phyloP scores from a whole-genome alignment of 1,140 invertebrate species.

The Lineus longissimus region DNA sequence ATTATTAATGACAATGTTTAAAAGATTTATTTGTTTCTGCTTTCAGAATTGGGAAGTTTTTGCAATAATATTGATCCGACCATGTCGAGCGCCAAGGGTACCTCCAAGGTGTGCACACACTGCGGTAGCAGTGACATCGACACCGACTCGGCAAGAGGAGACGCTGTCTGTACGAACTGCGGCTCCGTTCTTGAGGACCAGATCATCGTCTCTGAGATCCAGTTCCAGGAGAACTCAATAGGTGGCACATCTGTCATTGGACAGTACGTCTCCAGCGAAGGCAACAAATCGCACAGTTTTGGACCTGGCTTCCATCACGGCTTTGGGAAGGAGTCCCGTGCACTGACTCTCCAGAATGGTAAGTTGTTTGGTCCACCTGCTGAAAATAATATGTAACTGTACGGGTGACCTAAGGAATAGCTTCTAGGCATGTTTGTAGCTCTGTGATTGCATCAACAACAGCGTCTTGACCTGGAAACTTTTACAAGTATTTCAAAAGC shows the following conservation, averaged over 20 bases:
- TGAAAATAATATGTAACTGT: too few relatives aligned
- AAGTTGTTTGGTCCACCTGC: conserved; percentile 19
- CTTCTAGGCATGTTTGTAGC: too few relatives aligned
- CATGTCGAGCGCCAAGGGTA: background rate
- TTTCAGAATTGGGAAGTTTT: too few relatives aligned
- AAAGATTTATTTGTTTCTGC: too few relatives aligned
- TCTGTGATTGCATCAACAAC: too few relatives aligned
- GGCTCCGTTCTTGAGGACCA: conserved; percentile 93
- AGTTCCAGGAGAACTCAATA: conserved; percentile 88
- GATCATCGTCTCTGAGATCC: conserved; percentile 92
- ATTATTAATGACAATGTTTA: too few relatives aligned
- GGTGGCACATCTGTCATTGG: conserved; percentile 84
- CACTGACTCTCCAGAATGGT: conserved; percentile 84
- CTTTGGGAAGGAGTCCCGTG: conserved; percentile 80
- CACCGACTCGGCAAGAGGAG: conserved; percentile 83
- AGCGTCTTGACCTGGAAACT: too few relatives aligned
- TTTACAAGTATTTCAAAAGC: too few relatives aligned
- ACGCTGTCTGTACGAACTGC: conserved; percentile 94
- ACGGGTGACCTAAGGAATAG: too few relatives aligned
- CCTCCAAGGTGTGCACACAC: conserved; percentile 66
- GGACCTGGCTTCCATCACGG: conserved; percentile 70
- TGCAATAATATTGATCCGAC: background rate
- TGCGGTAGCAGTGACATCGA: conserved; percentile 94
- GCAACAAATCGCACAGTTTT: conserved; percentile 48
- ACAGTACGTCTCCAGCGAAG: conserved; percentile 86